These are phyloP conservation scores for Helarctos malayanus DNA, from an alignment of 2,797 vertebrate genomes.

Conservation along the genomic window DNA sequence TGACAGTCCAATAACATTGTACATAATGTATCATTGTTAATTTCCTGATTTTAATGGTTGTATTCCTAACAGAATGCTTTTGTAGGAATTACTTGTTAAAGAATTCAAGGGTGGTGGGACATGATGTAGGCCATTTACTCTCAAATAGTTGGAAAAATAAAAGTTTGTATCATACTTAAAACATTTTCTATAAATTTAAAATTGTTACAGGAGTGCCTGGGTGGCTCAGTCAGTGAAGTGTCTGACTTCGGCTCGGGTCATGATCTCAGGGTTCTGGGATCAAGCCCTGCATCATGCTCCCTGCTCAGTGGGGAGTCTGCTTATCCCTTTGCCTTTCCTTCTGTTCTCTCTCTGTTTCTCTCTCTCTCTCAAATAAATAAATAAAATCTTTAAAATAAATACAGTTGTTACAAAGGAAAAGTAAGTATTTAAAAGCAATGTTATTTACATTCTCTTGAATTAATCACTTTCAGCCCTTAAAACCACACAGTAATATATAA, in stretches of 20 bases:
- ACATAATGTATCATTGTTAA: slow-evolving; percentile 1
- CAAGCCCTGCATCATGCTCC: neutral
- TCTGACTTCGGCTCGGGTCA: neutral
- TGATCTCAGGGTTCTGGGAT: neutral
- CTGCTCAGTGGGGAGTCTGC: neutral
- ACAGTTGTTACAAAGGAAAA: neutral
- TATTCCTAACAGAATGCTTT: slow-evolving; percentile 40
- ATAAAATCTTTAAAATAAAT: neutral
- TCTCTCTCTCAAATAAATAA: neutral
- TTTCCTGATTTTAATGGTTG: slow-evolving; percentile 29
- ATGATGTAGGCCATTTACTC: neutral
- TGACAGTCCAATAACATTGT: neutral
- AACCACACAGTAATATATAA: neutral
- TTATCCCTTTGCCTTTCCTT: neutral
- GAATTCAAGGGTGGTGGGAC: neutral
- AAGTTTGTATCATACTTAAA: slow-evolving; percentile 22
- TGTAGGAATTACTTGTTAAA: slow-evolving; percentile 48
- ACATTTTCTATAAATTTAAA: slow-evolving; percentile 9
- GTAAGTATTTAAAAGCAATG: slow-evolving; percentile 29
- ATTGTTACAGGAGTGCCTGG: neutral
- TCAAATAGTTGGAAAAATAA: slow-evolving; percentile 44
- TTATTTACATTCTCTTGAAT: slow-evolving; percentile 20
- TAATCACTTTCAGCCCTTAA: slow-evolving; percentile 53
- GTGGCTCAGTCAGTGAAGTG: neutral
- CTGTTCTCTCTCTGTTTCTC: neutral